Conservation (phyloP, 2,113 vertebrate genomes). For the Tragulus kanchil region DNA sequence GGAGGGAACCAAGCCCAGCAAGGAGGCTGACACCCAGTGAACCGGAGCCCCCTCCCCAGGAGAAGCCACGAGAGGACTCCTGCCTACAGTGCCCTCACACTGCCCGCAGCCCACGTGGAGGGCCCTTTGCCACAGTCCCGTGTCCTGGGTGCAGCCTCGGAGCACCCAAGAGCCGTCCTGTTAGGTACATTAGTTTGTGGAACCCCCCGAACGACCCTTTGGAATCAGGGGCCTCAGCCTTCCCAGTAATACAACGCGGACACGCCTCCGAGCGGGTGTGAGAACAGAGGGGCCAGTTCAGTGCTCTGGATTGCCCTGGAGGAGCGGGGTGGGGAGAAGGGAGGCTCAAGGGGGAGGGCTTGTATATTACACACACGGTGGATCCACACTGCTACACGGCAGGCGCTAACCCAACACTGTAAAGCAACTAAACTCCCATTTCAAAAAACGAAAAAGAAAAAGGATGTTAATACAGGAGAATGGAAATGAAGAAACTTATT, state of each 20-base stretch:
- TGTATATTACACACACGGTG: background rate
- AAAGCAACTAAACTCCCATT: background rate
- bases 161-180: background rate
- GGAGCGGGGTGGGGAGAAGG: background rate
- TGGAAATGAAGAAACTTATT: background rate
- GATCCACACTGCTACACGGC: background rate
- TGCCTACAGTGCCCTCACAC: fast-evolving
- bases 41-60: background rate
- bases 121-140: fast-evolving
- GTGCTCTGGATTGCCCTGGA: background rate
- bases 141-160: fast-evolving
- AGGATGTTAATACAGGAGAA: background rate
- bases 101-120: background rate
- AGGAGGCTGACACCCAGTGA: constrained; percentile 71
- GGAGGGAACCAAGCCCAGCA: constrained; percentile 28
- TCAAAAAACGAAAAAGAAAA: background rate
- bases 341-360: background rate
- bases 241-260: background rate
- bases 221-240: background rate
- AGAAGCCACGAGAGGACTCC: background rate
- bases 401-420: background rate
- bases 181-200: no score
- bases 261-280: background rate
- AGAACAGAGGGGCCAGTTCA: background rate
- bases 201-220: background rate